Base-by-base conservation (phyloP, 1,140 invertebrate species). In the Acromyrmex charruanus region DNA sequence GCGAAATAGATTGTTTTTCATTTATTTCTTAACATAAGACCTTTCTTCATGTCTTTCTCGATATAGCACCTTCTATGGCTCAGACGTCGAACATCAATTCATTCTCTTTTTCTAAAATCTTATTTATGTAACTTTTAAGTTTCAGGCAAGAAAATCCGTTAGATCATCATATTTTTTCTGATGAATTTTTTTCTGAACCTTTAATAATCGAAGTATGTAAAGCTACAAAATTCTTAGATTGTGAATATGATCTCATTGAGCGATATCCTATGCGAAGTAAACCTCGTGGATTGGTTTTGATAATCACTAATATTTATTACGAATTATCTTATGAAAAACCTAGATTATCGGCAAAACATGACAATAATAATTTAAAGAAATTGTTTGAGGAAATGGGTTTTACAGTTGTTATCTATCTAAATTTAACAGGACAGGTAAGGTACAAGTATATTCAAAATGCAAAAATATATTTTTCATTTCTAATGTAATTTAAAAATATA, bases 271-370 rank as follows among this genome's bases (percentile, higher is more conserved):
- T 96, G 95, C 91, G 94, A 69, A 95, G 95, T 55, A 94, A 94
- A 35, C 96, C 96, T 25, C 95, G 96, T 59, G 96, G 97, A 16
- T 94, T 96, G 21, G 94, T 96, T 55, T 93, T 97, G 16, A 94
- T 97, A 63, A 96, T 97, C 44, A 96, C 96, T 69, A 96, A 96
- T 80, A 95, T 96, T 2, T 89, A 95, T 63, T 96, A 96, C 53
- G 61, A 90, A 6, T 92, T 93, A 39, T 25, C 51, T 1, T 28
- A 87, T 10, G 6, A 91, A 0, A 85, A 90, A 12, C 88, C 86
- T 14, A 94, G 96, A 65, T 86, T 86, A 0, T 96, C 96, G 1
- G 96, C 96, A 3, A 88, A 95, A 61, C 66, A 93, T 0, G 97
- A 97, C 86, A 92, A 95, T 69, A 58, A 89, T 12, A 96, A 96